These are phyloP conservation scores for Ophonus ardosiacus DNA, from an alignment of 2,888 invertebrate species.

Conservation along the genomic window DNA sequence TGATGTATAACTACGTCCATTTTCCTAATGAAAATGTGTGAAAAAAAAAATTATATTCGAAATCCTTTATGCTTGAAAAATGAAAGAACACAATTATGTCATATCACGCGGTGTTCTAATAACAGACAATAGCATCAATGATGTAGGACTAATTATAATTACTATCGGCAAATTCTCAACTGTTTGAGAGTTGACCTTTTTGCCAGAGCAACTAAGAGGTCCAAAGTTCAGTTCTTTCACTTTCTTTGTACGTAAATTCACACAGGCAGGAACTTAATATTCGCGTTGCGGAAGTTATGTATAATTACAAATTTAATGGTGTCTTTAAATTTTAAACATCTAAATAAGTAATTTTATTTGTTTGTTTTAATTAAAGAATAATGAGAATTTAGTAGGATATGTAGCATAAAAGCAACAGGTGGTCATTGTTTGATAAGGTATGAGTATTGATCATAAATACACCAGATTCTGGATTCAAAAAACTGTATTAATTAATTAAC, in stretches of 20 bases:
- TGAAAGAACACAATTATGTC: background rate
- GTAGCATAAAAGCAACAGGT: too few species aligned
- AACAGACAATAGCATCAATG: background rate
- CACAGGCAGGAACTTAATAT: background rate
- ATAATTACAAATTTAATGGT: background rate
- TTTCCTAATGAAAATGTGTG: too few species aligned
- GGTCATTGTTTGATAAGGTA: too few species aligned
- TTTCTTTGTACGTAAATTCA: background rate
- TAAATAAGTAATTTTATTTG: background rate
- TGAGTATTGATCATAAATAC: too few species aligned
- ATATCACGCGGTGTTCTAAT: background rate
- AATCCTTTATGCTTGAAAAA: background rate
- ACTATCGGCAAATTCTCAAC: background rate
- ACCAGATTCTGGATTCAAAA: too few species aligned
- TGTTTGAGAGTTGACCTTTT: slow-evolving; percentile 5
- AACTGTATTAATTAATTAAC: too few species aligned
- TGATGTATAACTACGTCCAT: too few species aligned
- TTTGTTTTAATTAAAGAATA: background rate
- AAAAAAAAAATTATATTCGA: too few species aligned
- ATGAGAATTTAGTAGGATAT: too few species aligned
- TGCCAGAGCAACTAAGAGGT: background rate
- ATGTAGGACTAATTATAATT: background rate
- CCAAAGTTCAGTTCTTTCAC: background rate
- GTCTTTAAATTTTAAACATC: background rate
- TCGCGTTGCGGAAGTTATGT: background rate